These are phyloP conservation scores for Acrocyrtus sp. DNA, from an alignment of 2,888 invertebrate genomes.

Conservation along the genomic window DNA sequence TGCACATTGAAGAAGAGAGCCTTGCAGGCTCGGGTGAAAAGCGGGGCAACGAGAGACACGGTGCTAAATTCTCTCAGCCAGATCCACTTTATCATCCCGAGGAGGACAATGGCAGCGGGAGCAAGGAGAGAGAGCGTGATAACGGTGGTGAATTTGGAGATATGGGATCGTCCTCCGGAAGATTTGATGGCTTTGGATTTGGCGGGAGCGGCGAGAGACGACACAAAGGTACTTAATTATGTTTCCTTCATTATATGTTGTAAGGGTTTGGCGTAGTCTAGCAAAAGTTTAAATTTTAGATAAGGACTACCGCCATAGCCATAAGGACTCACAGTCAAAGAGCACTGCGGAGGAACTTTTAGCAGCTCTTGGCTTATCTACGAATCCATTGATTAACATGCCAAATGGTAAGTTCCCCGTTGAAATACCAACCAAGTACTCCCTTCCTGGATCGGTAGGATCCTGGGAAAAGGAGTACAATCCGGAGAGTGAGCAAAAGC, in stretches of 20 bases:
- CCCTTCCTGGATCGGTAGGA: constrained; percentile 15
- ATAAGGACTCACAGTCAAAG: constrained; percentile 6
- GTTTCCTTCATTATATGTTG: background rate
- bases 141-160: constrained; percentile 23
- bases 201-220: constrained; percentile 16
- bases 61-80: constrained; percentile 78
- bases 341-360: constrained; percentile 48
- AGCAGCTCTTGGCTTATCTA: constrained; percentile 54
- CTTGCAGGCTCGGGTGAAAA: constrained; percentile 26
- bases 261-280: background rate
- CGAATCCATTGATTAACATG: constrained; percentile 46
- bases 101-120: constrained; percentile 32
- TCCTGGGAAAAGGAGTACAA: constrained; percentile 43
- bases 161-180: background rate
- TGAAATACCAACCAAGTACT: constrained; percentile 25
- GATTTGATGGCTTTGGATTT: constrained; percentile 23
- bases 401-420: constrained; percentile 30
- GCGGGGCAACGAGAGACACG: constrained; percentile 4
- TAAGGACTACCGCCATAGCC: constrained; percentile 10
- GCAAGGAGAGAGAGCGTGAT: background rate
- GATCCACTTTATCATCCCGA: constrained; percentile 77
- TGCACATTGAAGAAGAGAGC: constrained; percentile 28
- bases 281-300: no score
- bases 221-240: constrained; percentile 25
- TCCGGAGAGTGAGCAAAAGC: constrained; percentile 21